Percentiles rank a stretch among this genome's conserved stretches.
Conservation (phyloP, 1,140 invertebrate species). For the Proales similis region DNA sequence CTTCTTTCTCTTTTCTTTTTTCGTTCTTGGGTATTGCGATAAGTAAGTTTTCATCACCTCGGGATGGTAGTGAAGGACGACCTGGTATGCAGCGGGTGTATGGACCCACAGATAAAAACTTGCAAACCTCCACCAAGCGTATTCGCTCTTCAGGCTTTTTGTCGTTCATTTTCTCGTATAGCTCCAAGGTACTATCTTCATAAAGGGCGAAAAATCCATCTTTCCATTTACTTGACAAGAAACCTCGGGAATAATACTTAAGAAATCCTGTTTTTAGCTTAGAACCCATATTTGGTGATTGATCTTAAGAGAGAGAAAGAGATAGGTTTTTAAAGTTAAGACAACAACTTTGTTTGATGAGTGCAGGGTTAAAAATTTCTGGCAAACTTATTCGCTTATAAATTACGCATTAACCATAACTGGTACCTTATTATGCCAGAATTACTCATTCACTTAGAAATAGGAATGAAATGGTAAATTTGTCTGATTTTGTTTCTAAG, state of each 20-base stretch:
- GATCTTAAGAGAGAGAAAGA: neutral
- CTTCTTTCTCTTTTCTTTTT: conserved; percentile 32
- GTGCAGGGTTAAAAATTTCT: too few relatives aligned
- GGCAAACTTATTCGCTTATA: too few relatives aligned
- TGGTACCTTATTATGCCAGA: too few relatives aligned
- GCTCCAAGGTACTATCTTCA: conserved; percentile 32
- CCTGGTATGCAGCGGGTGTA: conserved; percentile 34
- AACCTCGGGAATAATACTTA: conserved; percentile 19
- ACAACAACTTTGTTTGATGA: too few relatives aligned
- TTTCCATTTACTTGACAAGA: conserved; percentile 37
- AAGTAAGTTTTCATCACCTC: conserved; percentile 25
- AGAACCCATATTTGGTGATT: conserved; percentile 26
- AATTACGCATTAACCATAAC: too few relatives aligned
- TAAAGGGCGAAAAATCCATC: conserved; percentile 34
- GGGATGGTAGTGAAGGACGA: conserved; percentile 16
- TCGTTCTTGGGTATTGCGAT: conserved; percentile 25
- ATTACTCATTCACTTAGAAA: too few relatives aligned
- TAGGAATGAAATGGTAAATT: too few relatives aligned
- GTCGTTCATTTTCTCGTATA: conserved; percentile 27
- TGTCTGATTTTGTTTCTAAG: too few relatives aligned
- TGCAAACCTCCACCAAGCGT: conserved; percentile 8
- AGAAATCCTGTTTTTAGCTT: conserved; percentile 36
- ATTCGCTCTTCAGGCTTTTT: conserved; percentile 29
- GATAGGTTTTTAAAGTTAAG: too few relatives aligned
- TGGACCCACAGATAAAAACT: conserved; percentile 33